phyloP scores from a whole-genome alignment of 2,797 vertebrate genomes.

The Rousettus madagascariensis region DNA sequence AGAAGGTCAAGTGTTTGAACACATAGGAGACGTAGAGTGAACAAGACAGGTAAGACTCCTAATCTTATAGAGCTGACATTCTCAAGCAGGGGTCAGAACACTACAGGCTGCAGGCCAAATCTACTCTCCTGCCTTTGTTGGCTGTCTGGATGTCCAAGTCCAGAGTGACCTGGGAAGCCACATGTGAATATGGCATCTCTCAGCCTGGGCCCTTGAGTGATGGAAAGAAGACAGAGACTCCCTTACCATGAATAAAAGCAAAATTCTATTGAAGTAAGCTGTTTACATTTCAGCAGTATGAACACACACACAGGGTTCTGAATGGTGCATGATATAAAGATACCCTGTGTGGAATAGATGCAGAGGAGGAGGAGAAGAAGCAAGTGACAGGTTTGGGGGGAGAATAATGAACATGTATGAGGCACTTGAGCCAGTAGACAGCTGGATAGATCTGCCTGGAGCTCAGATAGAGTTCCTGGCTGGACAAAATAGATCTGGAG shows the following conservation, averaged over 20 bases:
- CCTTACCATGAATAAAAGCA: background rate
- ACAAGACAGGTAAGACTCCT: background rate
- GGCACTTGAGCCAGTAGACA: background rate
- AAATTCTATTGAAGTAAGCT: background rate
- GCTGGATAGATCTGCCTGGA: background rate
- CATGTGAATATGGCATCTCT: background rate
- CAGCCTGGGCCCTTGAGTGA: background rate
- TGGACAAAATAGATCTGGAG: background rate
- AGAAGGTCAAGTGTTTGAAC: slow-evolving; percentile 14
- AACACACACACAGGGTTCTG: background rate
- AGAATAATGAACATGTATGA: background rate
- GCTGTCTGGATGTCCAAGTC: background rate
- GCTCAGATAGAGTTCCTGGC: background rate
- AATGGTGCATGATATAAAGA: background rate
- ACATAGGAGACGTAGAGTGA: background rate
- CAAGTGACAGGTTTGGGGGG: background rate
- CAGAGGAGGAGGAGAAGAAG: background rate
- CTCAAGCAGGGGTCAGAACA: background rate
- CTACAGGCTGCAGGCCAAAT: background rate
- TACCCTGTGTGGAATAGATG: background rate
- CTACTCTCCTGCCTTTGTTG: background rate
- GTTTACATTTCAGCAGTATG: background rate
- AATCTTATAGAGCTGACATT: background rate
- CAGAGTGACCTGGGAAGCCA: background rate
- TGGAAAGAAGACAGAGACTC: background rate